Percentiles rank a stretch among this genome's conserved stretches.
Evolutionary conservation across 2,888 invertebrate species (phyloP).

Genomic region (Lingula anatina): DNA sequence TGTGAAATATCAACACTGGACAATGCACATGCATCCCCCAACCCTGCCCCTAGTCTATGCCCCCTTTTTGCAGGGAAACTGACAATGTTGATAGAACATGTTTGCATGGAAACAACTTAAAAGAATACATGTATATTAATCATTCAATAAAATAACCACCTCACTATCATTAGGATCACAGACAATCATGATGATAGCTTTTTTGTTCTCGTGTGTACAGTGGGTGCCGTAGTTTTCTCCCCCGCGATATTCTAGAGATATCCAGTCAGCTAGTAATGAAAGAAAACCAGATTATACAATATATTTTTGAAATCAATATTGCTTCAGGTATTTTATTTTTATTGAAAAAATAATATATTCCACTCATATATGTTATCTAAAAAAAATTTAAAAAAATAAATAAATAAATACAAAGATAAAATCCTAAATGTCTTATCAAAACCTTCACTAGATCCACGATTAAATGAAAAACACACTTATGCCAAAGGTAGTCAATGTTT

Average conservation of each 20-base stretch:
- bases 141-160: slow-evolving; percentile 4
- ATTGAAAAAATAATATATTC: too few species aligned
- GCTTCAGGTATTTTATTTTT: too few species aligned
- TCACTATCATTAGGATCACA: slow-evolving; percentile 17
- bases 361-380: too few species aligned
- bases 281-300: neutral
- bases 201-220: slow-evolving; percentile 17
- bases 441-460: too few species aligned
- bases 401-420: too few species aligned
- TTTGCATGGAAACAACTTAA: neutral
- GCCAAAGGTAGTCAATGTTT: too few species aligned
- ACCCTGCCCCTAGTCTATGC: neutral
- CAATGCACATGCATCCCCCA: neutral
- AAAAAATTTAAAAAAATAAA: too few species aligned
- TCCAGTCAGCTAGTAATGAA: slow-evolving; percentile 30
- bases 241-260: slow-evolving; percentile 26
- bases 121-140: neutral
- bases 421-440: too few species aligned
- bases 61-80: too few species aligned
- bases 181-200: slow-evolving; percentile 26
- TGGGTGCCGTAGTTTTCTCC: slow-evolving; percentile 20
- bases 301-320: too few species aligned
- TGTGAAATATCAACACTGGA: slow-evolving; percentile 1
- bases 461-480: too few species aligned
- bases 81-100: slow-evolving; percentile 3